phyloP scores from a whole-genome alignment of 2,797 vertebrate genomes.

The Peromyscus nudipes region DNA sequence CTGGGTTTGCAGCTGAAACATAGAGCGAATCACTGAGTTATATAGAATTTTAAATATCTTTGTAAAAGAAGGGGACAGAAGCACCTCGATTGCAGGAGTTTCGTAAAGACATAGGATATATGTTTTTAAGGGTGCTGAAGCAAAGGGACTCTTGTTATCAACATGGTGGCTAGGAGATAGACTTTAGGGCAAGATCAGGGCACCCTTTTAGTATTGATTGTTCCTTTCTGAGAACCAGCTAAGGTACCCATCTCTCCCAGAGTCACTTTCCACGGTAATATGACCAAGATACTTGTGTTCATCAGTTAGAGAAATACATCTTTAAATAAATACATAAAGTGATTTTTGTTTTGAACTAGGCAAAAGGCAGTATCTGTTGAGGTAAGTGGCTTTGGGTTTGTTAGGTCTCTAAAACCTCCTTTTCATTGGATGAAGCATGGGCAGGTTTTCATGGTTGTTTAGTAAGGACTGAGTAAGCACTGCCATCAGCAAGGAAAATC shows the following conservation, averaged over 20 bases:
- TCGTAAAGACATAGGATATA: background rate
- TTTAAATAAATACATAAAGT: background rate
- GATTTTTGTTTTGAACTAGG: background rate
- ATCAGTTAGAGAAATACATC: background rate
- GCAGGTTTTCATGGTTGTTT: background rate
- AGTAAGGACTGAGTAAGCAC: background rate
- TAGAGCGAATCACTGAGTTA: background rate
- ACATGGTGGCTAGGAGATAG: background rate
- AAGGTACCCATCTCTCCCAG: background rate
- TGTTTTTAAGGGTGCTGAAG: background rate
- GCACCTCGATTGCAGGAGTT: background rate
- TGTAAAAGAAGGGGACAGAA: background rate
- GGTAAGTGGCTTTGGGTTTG: background rate
- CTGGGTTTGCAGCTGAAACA: background rate
- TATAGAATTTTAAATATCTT: conserved; percentile 31
- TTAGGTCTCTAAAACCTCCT: conserved; percentile 5
- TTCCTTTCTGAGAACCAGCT: background rate
- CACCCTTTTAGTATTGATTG: too few species aligned
- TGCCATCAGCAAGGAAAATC: conserved; percentile 27
- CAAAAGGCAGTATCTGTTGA: background rate
- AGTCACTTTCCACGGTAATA: background rate
- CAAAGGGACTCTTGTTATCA: background rate
- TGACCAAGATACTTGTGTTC: background rate
- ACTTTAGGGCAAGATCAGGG: background rate
- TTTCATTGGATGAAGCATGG: background rate